Evolutionary conservation across 2,113 vertebrate genomes (phyloP), one percentile per base, ranked within the genome.

Genomic region (Phylloscopus trochiloides): DNA sequence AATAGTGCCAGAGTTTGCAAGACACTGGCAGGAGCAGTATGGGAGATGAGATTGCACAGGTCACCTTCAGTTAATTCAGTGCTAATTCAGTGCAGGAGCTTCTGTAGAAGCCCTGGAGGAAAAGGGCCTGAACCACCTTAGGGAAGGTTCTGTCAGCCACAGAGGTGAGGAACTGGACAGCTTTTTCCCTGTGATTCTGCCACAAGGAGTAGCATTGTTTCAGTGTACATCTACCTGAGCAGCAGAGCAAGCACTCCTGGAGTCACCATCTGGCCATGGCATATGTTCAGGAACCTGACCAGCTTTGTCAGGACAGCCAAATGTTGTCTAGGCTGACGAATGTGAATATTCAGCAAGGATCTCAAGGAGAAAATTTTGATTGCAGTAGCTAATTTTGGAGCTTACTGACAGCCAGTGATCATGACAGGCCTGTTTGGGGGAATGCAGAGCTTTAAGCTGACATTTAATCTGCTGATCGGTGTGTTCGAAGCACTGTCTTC

Each of bases 281-380:
- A 24, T 88, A 76, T 92, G 92, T 75, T 92, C 79, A 79, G 76
- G 57, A 93, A 17, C 48, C 62, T 40, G 52, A 71, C 43, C 79
- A 34, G 48, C 12, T 62, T 82, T 88, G 75, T 67, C 47, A 63
- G 90, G 34, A 38, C 70, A 82, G 66, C 52, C 61, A 67, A 58
- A 59, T 54, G n/a, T 50, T 71, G 48, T 43, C 54, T 63, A 38
- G 73, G 52, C 43, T 75, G 48, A 57, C 4, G 3, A 86, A 24
- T 62, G 62, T 43, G 42, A 90, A 20, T 54, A 70, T 42, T 92
- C 67, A 59, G 71, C 71, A 55, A 72, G 52, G 66, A 72, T 54
- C 34, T 88, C 79, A 50, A 74, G 62, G 51, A 86, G 66, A 45
- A 85, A n/a, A 48, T 71, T 71, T 66, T 88, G 61, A 52, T 88